Evolutionary conservation across 2,113 vertebrate species (phyloP), one percentile per base, ranked within the genome.

Genomic region (Paralichthys olivaceus): DNA sequence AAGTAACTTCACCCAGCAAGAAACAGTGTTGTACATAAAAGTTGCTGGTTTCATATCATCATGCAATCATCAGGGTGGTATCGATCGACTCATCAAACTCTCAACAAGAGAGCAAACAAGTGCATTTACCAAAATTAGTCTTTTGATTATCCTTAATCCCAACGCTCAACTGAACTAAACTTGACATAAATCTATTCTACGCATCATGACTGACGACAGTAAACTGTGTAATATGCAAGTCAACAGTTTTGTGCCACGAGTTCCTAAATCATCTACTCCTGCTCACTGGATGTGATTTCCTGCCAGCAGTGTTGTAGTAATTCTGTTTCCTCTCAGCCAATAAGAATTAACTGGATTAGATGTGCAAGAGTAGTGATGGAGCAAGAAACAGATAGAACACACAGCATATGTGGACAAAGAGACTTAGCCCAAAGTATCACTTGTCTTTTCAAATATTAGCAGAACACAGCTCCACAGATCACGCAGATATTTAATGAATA

Each of bases 341-440:
- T 64, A 22, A 61, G 15, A 79, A 61, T 56, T 8, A 81, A 65
- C 54, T 53, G 49, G 28, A 69, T 84, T 55, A 87, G 66, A 68
- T 66, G 64, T 63, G 51, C 56, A 77, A 45, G 49, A 56, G 12
- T 32, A 64, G 28, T 54, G 22, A 49, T 58, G 57, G 28, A 73
- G 56, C 59, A 55, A 45, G 55, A 64, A 62, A 63, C n/a, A 12
- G 58, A 19, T 65, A 5, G 12, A 59, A 29, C 32, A 58, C 26
- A 29, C 1, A 56, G 34, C 17, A n/a, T 15, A 13, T 26, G 5
- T 56, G 32, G 28, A 60, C 2, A 23, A 13, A 17, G 25, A n/a
- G 5, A 22, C 8, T 45, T 17, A 19, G 12, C 58, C 32, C 57
- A 49, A 32, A 40, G 49, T 20, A n/a, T 1, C 45, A 37, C 5